Evolutionary conservation across 2,797 vertebrate genomes (phyloP), one percentile per base, ranked within the genome.

Genomic region (Typhlichthys subterraneus): DNA sequence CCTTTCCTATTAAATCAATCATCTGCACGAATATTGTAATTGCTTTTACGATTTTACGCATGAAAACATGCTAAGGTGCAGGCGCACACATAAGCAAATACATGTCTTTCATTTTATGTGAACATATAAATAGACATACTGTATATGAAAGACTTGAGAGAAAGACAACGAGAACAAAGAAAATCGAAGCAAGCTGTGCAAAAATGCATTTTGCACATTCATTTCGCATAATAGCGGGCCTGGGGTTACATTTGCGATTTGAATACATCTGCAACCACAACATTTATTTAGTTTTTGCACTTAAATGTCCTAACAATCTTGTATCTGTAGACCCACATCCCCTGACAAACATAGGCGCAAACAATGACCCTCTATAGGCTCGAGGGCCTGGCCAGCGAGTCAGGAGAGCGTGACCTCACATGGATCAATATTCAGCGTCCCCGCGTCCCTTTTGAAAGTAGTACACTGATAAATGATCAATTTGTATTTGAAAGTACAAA

Each of bases 401-500:
- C 74, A 70, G 72, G 71, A 77, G 84, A 77, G 83, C 77, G 56
- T 87, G 82, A 85, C 87, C 86, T 84, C 82, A 61, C 59, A 65
- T 73, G 69, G 87, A 92, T 91, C 90, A 65, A 87, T 89, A 76
- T 12, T 54, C 63, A 72, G 81, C 87, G 87, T 88, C 87, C 91
- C 88, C 83, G 85, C 87, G 88, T 87, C 83, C 86, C 80, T 87
- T 68, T 86, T 81, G 81, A 82, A 88, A 88, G 89, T 70, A 79
- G 81, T 84, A 59, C 81, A 69, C 84, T 85, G 85, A 92, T 89
- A 93, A 91, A 89, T 89, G 81, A 85, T 89, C 92, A 88, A 89
- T 90, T 85, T 65, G 75, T 79, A 87, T 81, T 72, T 77, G 78
- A 89, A 82, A 89, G 84, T 84, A 23, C 2, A 3, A 2, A 79